A percentile compares a stretch with the other conserved stretches of the same genome.
Conservation (phyloP, 1,140 invertebrate species). For the Dinoponera quadriceps region DNA sequence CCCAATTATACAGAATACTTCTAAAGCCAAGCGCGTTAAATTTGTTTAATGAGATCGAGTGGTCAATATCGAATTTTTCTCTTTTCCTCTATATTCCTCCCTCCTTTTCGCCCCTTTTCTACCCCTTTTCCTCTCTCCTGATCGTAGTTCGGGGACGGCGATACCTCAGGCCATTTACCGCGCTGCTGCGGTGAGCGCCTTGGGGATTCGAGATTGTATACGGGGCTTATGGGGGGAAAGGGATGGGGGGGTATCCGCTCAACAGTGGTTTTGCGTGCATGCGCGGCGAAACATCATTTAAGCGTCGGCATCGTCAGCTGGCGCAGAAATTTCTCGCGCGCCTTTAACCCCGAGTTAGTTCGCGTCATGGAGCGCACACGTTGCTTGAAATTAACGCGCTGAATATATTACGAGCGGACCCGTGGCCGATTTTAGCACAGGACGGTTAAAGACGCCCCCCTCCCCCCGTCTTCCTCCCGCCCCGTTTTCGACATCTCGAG, state of each 20-base stretch:
- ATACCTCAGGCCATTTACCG: constrained; percentile 34
- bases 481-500: too few relatives aligned
- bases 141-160: constrained; percentile 14
- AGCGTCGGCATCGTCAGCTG: constrained; percentile 13
- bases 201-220: constrained; percentile 49
- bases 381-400: constrained; percentile 26
- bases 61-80: too few relatives aligned
- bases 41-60: too few relatives aligned
- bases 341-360: not conserved
- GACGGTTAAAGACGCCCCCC: not conserved
- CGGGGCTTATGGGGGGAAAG: constrained; percentile 38
- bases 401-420: constrained; percentile 10
- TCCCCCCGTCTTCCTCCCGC: too few relatives aligned
- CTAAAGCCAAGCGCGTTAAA: too few relatives aligned
- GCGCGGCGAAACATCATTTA: constrained; percentile 35
- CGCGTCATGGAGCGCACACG: not conserved
- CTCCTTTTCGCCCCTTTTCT: not conserved
- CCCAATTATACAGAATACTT: too few relatives aligned
- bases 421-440: constrained; percentile 6
- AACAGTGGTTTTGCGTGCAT: constrained; percentile 22
- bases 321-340: constrained; percentile 13
- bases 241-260: constrained; percentile 13
- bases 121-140: not conserved
- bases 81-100: not conserved
- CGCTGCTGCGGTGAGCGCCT: constrained; percentile 32